These are phyloP conservation scores for Leucophora obtusa DNA, from an alignment of 2,888 invertebrate genomes.

Conservation along the genomic window DNA sequence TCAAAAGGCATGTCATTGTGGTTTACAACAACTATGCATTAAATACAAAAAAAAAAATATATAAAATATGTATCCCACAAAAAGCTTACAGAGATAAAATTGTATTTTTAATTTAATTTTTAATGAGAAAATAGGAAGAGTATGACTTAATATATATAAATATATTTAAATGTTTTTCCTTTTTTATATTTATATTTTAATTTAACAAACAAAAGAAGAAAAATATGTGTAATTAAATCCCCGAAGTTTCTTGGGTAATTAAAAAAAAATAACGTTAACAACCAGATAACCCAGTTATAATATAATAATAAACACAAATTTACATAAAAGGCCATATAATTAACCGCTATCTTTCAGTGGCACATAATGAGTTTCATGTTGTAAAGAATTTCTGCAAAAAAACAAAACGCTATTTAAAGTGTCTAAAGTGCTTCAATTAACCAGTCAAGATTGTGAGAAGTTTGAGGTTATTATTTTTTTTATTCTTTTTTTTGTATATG, in stretches of 20 bases:
- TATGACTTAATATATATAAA: not conserved
- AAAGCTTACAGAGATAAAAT: not conserved
- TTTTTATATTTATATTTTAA: not conserved
- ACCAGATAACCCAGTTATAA: not conserved
- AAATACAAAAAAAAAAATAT: not conserved
- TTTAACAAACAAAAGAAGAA: conserved; percentile 6
- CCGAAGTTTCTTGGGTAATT: conserved; percentile 40
- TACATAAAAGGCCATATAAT: conserved; percentile 8
- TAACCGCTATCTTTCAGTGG: not conserved
- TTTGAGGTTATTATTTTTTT: not conserved
- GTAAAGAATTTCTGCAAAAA: not conserved
- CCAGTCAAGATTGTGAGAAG: conserved; percentile 14
- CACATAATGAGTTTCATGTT: not conserved
- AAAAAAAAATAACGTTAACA: conserved; percentile 15
- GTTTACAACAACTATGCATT: conserved; percentile 25
- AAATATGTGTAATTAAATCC: conserved; percentile 46
- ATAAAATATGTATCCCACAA: not conserved
- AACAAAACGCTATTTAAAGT: not conserved
- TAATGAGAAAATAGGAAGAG: conserved; percentile 21
- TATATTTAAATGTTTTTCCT: conserved; percentile 35
- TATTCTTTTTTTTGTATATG: not conserved
- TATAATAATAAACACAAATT: not conserved
- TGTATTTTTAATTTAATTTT: too few species aligned
- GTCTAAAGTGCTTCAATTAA: conserved; percentile 36
- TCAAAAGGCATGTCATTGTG: conserved; percentile 43